Evolutionary conservation across 2,888 invertebrate genomes (phyloP).

Genomic region (Leptura quadrifasciata): DNA sequence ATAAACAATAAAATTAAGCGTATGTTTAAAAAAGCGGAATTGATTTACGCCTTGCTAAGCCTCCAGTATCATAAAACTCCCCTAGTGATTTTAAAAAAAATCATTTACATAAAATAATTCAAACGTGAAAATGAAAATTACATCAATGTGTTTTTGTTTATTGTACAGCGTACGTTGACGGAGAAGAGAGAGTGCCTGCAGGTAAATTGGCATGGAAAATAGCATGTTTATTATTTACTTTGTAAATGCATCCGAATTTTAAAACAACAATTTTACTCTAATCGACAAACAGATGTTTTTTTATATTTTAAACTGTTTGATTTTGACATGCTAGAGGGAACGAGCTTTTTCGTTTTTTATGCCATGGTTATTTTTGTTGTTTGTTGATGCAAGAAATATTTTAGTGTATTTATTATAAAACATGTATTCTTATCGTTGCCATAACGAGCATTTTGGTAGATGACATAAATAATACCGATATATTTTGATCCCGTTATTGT

Average conservation of each 20-base stretch:
- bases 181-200: conserved; percentile 82
- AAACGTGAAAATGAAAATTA: conserved; percentile 14
- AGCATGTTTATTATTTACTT: conserved; percentile 54
- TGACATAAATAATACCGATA: too few species aligned
- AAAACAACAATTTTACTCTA: conserved; percentile 32
- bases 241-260: conserved; percentile 41
- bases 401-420: neutral
- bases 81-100: neutral
- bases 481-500: too few species aligned
- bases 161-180: conserved; percentile 79
- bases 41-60: neutral
- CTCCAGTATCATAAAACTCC: neutral
- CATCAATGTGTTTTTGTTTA: conserved; percentile 40
- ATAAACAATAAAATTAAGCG: too few species aligned
- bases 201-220: conserved; percentile 74
- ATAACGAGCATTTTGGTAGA: neutral
- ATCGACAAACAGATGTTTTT: conserved; percentile 30
- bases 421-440: neutral
- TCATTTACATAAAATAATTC: neutral
- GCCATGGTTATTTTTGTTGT: conserved; percentile 5
- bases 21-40: too few species aligned
- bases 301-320: conserved; percentile 14
- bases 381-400: neutral
- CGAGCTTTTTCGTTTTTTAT: conserved; percentile 20
- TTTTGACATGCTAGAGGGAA: conserved; percentile 26